A percentile compares a stretch with the other conserved stretches of the same genome.
phyloP scores from a whole-genome alignment of 2,888 invertebrate species.

The Myopa testacea region DNA sequence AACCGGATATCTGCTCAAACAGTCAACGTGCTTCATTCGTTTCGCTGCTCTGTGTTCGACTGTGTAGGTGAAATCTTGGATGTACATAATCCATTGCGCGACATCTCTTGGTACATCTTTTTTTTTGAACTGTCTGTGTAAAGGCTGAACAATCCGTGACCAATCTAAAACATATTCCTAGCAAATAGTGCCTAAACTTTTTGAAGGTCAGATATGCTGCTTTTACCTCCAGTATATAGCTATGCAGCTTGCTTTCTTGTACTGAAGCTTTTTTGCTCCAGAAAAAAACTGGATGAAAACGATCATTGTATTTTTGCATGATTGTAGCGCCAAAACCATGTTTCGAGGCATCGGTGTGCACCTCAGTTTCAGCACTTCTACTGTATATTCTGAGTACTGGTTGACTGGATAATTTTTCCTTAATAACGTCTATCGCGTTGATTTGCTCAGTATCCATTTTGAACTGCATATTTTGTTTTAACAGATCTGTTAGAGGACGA shows the following conservation, averaged over 20 bases:
- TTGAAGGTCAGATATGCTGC: slow-evolving; percentile 4
- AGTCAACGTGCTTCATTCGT: slow-evolving; percentile 19
- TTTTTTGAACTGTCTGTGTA: slow-evolving; percentile 8
- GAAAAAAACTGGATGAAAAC: not conserved
- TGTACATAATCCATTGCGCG: slow-evolving; percentile 17
- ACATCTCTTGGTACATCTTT: slow-evolving; percentile 8
- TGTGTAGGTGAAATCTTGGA: slow-evolving; percentile 9
- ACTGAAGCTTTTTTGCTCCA: slow-evolving; percentile 20
- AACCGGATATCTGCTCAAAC: slow-evolving; percentile 9
- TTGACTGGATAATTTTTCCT: not conserved
- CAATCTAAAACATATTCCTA: slow-evolving; percentile 3
- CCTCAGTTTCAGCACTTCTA: not conserved
- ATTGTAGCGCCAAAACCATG: too few relatives aligned
- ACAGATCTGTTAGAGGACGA: slow-evolving; percentile 21
- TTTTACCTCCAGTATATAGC: slow-evolving; percentile 14
- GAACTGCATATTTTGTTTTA: not conserved
- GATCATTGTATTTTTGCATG: too few relatives aligned
- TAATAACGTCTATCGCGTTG: not conserved
- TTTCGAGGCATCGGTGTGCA: too few relatives aligned
- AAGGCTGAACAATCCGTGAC: slow-evolving; percentile 19
- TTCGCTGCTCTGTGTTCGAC: slow-evolving; percentile 6
- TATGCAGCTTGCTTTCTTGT: slow-evolving; percentile 14
- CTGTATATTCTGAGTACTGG: slow-evolving; percentile 1
- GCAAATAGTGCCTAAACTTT: not conserved
- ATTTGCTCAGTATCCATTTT: slow-evolving; percentile 9